phyloP scores from a whole-genome alignment of 2,888 invertebrate species.

The Synanthedon myopaeformis region DNA sequence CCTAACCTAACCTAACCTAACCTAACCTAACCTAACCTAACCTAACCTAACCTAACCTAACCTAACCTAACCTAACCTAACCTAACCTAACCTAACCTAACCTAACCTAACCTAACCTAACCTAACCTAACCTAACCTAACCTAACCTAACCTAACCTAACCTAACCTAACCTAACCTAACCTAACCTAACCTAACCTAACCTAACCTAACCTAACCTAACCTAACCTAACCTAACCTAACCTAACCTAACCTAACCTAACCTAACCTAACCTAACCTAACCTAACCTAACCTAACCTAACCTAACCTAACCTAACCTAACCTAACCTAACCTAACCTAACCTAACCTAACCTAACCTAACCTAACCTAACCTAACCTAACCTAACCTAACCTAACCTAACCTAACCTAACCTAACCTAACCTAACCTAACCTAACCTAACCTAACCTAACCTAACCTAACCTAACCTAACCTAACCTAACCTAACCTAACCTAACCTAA shows the following conservation, averaged over 20 bases:
- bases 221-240: too few species aligned
- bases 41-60: slow-evolving; percentile 1
- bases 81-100: slow-evolving; percentile 1
- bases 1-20: neutral
- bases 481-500: too few species aligned
- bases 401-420: slow-evolving; percentile 1
- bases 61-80: slow-evolving; percentile 1
- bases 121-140: neutral
- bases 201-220: too few species aligned
- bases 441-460: too few species aligned
- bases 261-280: slow-evolving; percentile 1
- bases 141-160: neutral
- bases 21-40: slow-evolving; percentile 1
- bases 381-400: slow-evolving; percentile 1
- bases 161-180: too few species aligned
- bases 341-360: slow-evolving; percentile 1
- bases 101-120: slow-evolving; percentile 1
- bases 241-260: neutral
- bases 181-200: too few species aligned
- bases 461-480: too few species aligned
- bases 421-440: slow-evolving; percentile 1
- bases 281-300: slow-evolving; percentile 1
- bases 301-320: neutral
- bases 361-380: neutral
- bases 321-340: slow-evolving; percentile 1